phyloP scores from a whole-genome alignment of 92 coral and sea anemone genomes.

The Actinernus sp. region DNA sequence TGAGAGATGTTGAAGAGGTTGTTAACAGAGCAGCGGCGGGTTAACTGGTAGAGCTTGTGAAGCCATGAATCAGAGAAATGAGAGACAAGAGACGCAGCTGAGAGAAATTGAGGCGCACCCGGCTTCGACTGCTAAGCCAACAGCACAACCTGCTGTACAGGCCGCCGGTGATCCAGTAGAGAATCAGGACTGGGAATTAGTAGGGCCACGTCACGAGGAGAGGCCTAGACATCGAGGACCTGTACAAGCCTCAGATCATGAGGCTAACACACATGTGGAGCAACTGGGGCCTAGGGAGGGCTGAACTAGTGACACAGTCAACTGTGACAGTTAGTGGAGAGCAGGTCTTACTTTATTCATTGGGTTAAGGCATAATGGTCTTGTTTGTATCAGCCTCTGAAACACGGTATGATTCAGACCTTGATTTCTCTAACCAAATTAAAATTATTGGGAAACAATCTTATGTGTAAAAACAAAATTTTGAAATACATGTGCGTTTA shows the following conservation, averaged over 20 bases:
- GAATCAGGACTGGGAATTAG: constrained; percentile 23
- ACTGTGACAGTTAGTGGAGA: too few species aligned
- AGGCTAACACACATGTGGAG: constrained; percentile 1
- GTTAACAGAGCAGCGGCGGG: constrained; percentile 10
- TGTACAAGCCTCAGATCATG: constrained; percentile 28
- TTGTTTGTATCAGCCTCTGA: too few species aligned
- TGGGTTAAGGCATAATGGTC: too few species aligned
- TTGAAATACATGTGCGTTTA: too few species aligned
- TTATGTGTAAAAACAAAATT: too few species aligned
- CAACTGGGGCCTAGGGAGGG: constrained; percentile 6
- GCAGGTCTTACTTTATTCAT: too few species aligned
- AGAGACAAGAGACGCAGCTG: constrained; percentile 13
- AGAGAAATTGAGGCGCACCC: constrained; percentile 11
- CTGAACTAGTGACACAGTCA: too few species aligned
- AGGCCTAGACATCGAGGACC: constrained; percentile 12
- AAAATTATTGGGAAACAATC: too few species aligned
- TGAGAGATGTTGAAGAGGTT: constrained; percentile 4
- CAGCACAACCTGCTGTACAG: constrained; percentile 21
- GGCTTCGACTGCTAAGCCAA: not conserved
- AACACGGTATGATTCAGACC: too few species aligned
- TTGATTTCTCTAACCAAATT: too few species aligned
- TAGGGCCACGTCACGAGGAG: constrained; percentile 3
- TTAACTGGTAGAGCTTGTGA: not conserved
- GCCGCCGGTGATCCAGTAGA: constrained; percentile 40
- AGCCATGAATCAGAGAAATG: constrained; percentile 29